Base-by-base conservation (phyloP, 30 jellyfish, hydroid and myxozoan genomes). In the Sanderia malayensis region DNA sequence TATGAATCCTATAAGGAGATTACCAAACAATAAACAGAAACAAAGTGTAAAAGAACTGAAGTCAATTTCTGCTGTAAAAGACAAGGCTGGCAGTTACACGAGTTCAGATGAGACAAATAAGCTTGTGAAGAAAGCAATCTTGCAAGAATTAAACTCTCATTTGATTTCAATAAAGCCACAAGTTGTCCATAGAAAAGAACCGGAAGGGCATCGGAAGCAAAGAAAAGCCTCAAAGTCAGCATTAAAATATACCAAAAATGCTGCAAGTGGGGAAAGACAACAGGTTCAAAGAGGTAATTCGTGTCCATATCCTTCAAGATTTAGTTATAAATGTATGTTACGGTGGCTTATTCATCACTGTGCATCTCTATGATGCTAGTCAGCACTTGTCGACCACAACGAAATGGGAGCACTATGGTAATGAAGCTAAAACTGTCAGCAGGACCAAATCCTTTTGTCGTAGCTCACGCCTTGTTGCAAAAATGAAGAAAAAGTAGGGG, bases 121-220 rank as follows among this genome's bases (percentile, higher is more conserved):
- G 44, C 58, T 44, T 58, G 73, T 61, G 2, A 76, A 76, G 31
- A 47, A 61, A 23, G 87, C 87, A n/a, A 61, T 76, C 1, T 47
- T 76, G 4, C 58, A 66, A 31, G 87, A 76, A 41, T 31, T 76
- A 11, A 76, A 76, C 44, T 76, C 87, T 31, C 79, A 76, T 20
- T 29, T 76, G 73, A 24, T 76, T 31, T 76, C 87, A 62, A 32
- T 76, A 61, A 76, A 55, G 46, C 74, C 87, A 2, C 80, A 76
- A 17, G 33, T 44, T 2, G 45, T 76, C 29, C 87, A 76, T 44
- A 44, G 41, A 26, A 53, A n/a, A 27, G 55, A 22, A 25, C 46
- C 2, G 7, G 64, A 69, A 23, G 47, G 41, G 11, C 10, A 44
- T 13, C 26, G 11, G 20, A 41, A 26, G 81, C 64, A 9, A 24